Percentiles rank a stretch among this genome's conserved stretches.
Conservation (phyloP, 2,888 invertebrate species). For the Pemphredon lugubris region DNA sequence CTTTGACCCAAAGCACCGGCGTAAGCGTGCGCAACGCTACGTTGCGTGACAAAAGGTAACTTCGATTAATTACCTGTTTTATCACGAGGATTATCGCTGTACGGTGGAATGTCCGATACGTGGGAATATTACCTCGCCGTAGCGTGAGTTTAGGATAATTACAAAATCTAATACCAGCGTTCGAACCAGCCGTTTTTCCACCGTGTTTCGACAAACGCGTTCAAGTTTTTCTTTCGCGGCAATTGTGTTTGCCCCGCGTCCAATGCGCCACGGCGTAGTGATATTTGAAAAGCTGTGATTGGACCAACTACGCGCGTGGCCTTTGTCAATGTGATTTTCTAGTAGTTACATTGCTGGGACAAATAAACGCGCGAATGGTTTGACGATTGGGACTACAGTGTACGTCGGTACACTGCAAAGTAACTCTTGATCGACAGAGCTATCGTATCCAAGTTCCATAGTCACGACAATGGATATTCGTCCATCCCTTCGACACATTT, state of each 20-base stretch:
- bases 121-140: slow-evolving; percentile 49
- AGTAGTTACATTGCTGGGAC: slow-evolving; percentile 9
- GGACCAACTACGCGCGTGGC: neutral
- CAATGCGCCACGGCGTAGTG: no score
- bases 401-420: slow-evolving; percentile 18
- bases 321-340: slow-evolving; percentile 22
- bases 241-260: no score
- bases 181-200: neutral
- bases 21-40: slow-evolving; percentile 48
- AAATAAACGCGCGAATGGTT: slow-evolving; percentile 38
- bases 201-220: no score
- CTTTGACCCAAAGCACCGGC: slow-evolving; percentile 43
- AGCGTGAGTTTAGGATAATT: slow-evolving; percentile 23
- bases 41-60: slow-evolving; percentile 52
- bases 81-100: slow-evolving; percentile 52
- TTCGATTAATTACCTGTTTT: slow-evolving; percentile 56
- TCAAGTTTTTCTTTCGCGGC: no score
- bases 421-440: slow-evolving; percentile 45
- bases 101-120: slow-evolving; percentile 40
- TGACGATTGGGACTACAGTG: slow-evolving; percentile 11
- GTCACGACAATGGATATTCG: slow-evolving; percentile 59
- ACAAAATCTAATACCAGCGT: neutral
- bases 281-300: no score
- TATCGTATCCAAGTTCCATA: slow-evolving; percentile 33
- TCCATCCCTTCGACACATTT: slow-evolving; percentile 55